Evolutionary conservation across 1,140 invertebrate genomes (phyloP), one percentile per base, ranked within the genome.

Genomic region (Listronotus oregonensis): DNA sequence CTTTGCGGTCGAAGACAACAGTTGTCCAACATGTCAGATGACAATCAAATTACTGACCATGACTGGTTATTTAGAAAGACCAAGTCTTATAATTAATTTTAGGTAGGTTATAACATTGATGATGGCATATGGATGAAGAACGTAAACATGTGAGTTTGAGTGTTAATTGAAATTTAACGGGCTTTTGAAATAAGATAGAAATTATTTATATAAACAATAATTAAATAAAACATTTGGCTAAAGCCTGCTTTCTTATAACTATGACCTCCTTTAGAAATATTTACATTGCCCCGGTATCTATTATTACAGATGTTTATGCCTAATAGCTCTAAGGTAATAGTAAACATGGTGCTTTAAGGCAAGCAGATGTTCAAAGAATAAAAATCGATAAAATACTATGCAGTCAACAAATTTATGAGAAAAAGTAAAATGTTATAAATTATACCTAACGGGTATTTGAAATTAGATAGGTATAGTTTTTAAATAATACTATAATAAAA

Each of bases 101-200:
- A 21, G 21, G 47, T 18, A 31, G 47, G 21, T 50, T 11, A 21
- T 64, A 50, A 34, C 7, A 40, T 6, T 42, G 15, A 18, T 7
- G 34, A 61, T 50, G 47, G 18, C 60, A 54, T 63, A 63, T 54
- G 51, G 60, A 34, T 37, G 49, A 52, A 52, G 40, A 52, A 3
- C n/a, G 42, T 52, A 62, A 62, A 54, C 18, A 44, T 46, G 8
- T 42, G 14, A 21, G 12, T 43, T 40, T 27, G 12, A 55, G 51
- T 27, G 62, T 42, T 50, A 64, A 64, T 64, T 56, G 49, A 56
- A 64, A 64, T 40, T 50, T 64, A 64, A 64, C 62, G 62, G 62
- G 43, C 31, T 54, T 46, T 18, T 46, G 2, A 62, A 60, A 49
- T 50, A 21, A n/a, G 18, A 12, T 40, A 37, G 46, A 11, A 40